phyloP scores from a whole-genome alignment of 2,888 invertebrate genomes.

The Aporophyla nigra region DNA sequence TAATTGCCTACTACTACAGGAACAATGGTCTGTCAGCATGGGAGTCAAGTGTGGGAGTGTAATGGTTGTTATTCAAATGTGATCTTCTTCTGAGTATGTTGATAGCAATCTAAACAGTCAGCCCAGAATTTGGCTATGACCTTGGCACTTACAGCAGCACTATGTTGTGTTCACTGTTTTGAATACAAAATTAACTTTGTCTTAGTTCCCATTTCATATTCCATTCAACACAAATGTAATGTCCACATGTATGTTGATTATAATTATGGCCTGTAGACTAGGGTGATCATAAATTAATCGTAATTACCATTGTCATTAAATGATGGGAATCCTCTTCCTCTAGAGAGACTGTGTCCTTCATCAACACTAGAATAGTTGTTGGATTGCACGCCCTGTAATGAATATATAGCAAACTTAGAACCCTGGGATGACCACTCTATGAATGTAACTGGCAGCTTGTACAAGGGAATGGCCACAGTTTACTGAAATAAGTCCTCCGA shows the following conservation, averaged over 20 bases:
- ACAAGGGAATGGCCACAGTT: background rate
- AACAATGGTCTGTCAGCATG: background rate
- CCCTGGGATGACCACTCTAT: background rate
- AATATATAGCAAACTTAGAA: background rate
- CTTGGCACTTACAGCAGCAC: no score
- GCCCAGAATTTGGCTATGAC: no score
- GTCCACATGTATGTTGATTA: background rate
- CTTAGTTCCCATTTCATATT: background rate
- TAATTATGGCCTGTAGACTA: background rate
- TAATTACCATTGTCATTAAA: conserved; percentile 80
- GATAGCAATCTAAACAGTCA: no score
- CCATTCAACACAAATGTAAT: background rate
- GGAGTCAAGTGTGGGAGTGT: no score
- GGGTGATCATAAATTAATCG: background rate
- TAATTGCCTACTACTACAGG: background rate
- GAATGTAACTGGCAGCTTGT: background rate
- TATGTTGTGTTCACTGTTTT: background rate
- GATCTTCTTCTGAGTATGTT: no score
- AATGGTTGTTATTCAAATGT: background rate
- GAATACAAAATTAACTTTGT: background rate
- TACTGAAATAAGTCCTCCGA: background rate
- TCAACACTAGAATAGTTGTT: conserved; percentile 80
- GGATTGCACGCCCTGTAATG: conserved; percentile 72
- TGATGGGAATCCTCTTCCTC: conserved; percentile 89
- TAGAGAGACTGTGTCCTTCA: conserved; percentile 88